Conservation (phyloP, 1,140 invertebrate species). For the Steinernema feltiae region DNA sequence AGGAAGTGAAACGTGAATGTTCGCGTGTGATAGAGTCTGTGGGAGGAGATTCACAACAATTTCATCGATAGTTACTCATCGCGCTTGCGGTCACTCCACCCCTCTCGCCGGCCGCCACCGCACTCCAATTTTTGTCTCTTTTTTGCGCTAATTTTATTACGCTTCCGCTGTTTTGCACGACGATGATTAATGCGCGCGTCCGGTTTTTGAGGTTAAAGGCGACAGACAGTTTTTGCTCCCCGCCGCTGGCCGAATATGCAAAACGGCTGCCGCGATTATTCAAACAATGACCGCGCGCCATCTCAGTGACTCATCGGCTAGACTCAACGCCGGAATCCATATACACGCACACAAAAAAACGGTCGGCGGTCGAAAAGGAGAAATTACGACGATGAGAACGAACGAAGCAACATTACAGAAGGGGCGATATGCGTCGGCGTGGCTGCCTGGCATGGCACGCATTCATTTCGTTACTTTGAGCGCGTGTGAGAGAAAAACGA, state of each 20-base stretch:
- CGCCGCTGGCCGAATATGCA: background rate
- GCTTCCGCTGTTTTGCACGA: constrained; percentile 10
- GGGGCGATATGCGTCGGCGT: background rate
- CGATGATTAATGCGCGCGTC: background rate
- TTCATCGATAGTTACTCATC: background rate
- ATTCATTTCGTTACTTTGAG: background rate
- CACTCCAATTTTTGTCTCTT: background rate
- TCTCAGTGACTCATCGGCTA: background rate
- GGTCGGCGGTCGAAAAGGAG: background rate
- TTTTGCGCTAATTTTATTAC: background rate
- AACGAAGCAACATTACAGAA: background rate
- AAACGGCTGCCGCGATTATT: no score
- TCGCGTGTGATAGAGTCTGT: no score
- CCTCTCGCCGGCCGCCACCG: background rate
- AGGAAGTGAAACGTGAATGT: no score
- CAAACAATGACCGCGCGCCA: no score
- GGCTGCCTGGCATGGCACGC: background rate
- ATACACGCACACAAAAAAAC: background rate
- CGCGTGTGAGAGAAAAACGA: no score
- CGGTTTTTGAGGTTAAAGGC: background rate
- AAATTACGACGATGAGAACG: background rate
- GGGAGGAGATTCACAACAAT: no score
- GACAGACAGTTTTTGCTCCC: background rate
- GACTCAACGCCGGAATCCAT: no score
- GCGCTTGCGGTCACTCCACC: background rate